A percentile compares a stretch with the other conserved stretches of the same genome.
phyloP scores from a whole-genome alignment of 2,888 invertebrate genomes.

The Zootermopsis nevadensis region DNA sequence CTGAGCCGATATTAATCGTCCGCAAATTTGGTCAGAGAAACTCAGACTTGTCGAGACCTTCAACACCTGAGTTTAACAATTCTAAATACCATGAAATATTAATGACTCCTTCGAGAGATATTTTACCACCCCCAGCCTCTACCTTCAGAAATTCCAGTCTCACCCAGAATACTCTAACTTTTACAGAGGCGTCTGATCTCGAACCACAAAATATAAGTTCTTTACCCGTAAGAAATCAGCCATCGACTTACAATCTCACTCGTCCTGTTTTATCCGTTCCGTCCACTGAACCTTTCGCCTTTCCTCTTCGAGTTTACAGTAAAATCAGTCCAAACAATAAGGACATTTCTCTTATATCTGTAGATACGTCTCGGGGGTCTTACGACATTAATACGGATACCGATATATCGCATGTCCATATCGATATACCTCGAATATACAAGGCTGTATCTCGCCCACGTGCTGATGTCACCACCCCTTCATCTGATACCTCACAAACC shows the following conservation, averaged over 20 bases:
- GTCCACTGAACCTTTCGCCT: background rate
- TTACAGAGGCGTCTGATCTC: background rate
- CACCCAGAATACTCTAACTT: background rate
- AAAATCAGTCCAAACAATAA: background rate
- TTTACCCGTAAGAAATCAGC: background rate
- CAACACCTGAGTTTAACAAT: conserved; percentile 1
- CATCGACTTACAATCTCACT: background rate
- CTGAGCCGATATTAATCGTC: background rate
- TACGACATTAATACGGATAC: background rate
- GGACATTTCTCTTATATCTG: background rate
- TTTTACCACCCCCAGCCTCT: conserved; percentile 8
- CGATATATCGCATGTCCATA: background rate
- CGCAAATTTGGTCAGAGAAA: conserved; percentile 12
- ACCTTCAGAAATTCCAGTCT: background rate
- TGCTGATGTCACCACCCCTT: background rate
- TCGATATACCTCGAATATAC: background rate
- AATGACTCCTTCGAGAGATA: background rate
- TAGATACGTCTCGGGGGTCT: background rate
- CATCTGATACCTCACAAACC: background rate
- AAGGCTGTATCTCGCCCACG: background rate
- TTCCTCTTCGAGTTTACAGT: background rate
- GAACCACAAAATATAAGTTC: background rate
- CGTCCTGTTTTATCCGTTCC: background rate
- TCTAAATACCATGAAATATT: background rate
- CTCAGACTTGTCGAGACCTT: conserved; percentile 15